These are phyloP conservation scores for Felis catus DNA, from an alignment of 2,113 vertebrate species.

Conservation along the genomic window DNA sequence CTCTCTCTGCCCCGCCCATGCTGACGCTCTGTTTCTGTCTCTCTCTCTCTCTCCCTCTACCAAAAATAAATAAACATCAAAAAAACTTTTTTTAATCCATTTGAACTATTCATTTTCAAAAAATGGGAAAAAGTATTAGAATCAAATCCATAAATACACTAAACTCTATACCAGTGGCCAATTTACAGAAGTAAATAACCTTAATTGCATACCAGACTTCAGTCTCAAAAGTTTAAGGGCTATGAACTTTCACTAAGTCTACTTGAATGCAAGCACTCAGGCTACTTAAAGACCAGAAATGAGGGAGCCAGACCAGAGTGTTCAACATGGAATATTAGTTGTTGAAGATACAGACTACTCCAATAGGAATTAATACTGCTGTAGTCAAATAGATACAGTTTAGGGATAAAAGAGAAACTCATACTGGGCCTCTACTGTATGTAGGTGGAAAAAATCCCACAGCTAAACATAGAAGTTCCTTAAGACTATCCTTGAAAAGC, in stretches of 20 bases:
- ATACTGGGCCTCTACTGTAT: background rate
- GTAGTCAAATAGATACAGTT: background rate
- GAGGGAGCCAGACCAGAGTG: background rate
- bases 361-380: background rate
- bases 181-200: slow-evolving; percentile 51
- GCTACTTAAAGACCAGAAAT: slow-evolving; percentile 42
- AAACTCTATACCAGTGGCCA: slow-evolving; percentile 10
- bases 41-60: no score
- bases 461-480: slow-evolving; percentile 38
- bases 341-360: slow-evolving; percentile 36
- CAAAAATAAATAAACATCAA: no score
- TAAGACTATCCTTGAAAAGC: slow-evolving; percentile 43
- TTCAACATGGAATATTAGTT: slow-evolving; percentile 7
- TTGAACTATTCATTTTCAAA: slow-evolving; percentile 36
- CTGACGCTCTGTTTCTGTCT: no score
- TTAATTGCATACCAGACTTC: slow-evolving; percentile 6
- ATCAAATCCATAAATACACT: slow-evolving; percentile 42
- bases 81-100: background rate
- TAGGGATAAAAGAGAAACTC: slow-evolving; percentile 31
- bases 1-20: no score
- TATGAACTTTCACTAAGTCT: background rate
- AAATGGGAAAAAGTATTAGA: slow-evolving; percentile 34
- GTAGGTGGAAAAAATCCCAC: background rate
- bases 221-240: slow-evolving; percentile 43
- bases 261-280: slow-evolving; percentile 30